Evolutionary conservation across 2,113 vertebrate species (phyloP), one percentile per base, ranked within the genome.

Genomic region (Erythrolamprus reginae): DNA sequence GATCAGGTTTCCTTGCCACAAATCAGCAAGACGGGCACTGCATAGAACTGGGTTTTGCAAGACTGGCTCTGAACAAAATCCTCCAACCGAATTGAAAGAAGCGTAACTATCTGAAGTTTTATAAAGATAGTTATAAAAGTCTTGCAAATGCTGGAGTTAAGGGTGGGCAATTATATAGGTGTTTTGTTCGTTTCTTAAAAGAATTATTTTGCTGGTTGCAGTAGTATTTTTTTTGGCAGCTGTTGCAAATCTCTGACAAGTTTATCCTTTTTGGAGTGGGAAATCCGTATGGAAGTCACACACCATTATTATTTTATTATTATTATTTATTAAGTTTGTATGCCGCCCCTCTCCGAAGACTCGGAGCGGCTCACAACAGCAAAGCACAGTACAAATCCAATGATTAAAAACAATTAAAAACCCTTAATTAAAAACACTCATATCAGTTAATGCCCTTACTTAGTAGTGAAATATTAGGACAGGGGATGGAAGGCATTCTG

Each of bases 281-380:
- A 95, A 95, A 91, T 9, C 2, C 48, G 53, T 82, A 84, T 93
- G 91, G 94, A 84, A 91, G 89, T 91, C 82, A 50, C 17, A 19
- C 83, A 52, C 28, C 84, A n/a, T n/a, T n/a, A n/a, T n/a, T n/a
- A n/a, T n/a, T n/a, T n/a, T n/a, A n/a, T n/a, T n/a, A n/a, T n/a
- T n/a, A n/a, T n/a, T n/a, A n/a, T n/a, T n/a, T n/a, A n/a, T n/a
- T n/a, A n/a, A n/a, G n/a, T n/a, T n/a, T n/a, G n/a, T n/a, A n/a
- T n/a, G n/a, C n/a, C n/a, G n/a, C n/a, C n/a, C n/a, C n/a, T n/a
- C n/a, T n/a, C n/a, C n/a, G n/a, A n/a, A n/a, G n/a, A n/a, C n/a
- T n/a, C n/a, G n/a, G n/a, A n/a, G n/a, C n/a, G n/a, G n/a, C n/a
- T n/a, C n/a, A n/a, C n/a, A n/a, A n/a, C n/a, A n/a, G n/a, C n/a